Evolutionary conservation across 2,797 vertebrate species (phyloP), one percentile per base, ranked within the genome.

Genomic region (Phrynocephalus vlangalii): DNA sequence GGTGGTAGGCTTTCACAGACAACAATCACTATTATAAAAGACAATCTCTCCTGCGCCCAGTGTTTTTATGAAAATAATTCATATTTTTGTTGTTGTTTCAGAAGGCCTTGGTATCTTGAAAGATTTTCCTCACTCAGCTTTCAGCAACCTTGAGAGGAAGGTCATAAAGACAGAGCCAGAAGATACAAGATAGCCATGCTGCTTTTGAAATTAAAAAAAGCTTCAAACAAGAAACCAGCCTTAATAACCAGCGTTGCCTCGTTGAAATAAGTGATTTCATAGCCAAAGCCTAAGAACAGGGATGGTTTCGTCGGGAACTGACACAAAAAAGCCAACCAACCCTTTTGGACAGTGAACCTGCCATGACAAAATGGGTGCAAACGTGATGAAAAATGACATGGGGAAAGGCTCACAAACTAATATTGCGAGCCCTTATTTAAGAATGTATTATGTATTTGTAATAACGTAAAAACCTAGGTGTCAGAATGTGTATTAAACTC

Each of bases 231-330:
- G 97, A 97, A 97, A 96, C 95, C 97, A 98, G 99, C 99, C 98
- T 99, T 99, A 99, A 99, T 98, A 98, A 99, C 98, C 99, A 97
- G 97, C 83, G 98, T 98, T 99, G 98, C 99, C 99, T 99, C 98
- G 98, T 97, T 96, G 96, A 96, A 94, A 96, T 96, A 96, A 95
- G 94, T 94, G 96, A 96, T 96, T 95, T 96, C 96, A 95, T 96
- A 97, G 96, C 97, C 97, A 97, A 97, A 97, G 97, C 94, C 82
- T 95, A 96, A 95, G 94, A 96, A 96, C 97, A 95, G 93, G 94
- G 96, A 92, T 85, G 95, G 92, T 95, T 94, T 90, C 95, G 88
- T 84, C 84, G 93, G 94, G 95, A 94, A 93, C 94, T 92, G 92
- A 93, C 86, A 95, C 93, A 86, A 90, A 94, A 95, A 94, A 92